Conservation (phyloP, 2,888 invertebrate genomes). For the Marronus borbonicus region DNA sequence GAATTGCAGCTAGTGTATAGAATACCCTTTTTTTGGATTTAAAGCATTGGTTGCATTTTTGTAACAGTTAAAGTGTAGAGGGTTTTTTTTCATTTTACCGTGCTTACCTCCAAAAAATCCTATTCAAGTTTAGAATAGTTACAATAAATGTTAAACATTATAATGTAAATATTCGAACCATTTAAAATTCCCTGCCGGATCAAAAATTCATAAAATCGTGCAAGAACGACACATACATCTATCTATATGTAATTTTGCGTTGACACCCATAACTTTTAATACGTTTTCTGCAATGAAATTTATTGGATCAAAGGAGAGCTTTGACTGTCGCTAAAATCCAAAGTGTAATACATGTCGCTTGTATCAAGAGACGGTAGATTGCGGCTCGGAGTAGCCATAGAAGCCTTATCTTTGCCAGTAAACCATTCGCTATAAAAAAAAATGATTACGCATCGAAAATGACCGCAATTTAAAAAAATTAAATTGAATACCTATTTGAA, state of each 20-base stretch:
- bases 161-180: not conserved
- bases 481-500: slow-evolving; percentile 58
- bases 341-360: slow-evolving; percentile 84
- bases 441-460: slow-evolving; percentile 26
- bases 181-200: not conserved
- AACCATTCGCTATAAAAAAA: slow-evolving; percentile 61
- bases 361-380: slow-evolving; percentile 76
- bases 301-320: slow-evolving; percentile 83
- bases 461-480: not conserved
- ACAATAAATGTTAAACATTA: too few species aligned
- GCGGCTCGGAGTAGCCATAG: slow-evolving; percentile 71
- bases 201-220: slow-evolving; percentile 17
- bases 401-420: slow-evolving; percentile 62
- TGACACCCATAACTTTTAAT: not conserved
- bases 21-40: slow-evolving; percentile 12
- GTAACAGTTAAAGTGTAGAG: not conserved
- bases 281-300: slow-evolving; percentile 9
- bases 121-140: too few species aligned
- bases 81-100: not conserved
- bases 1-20: slow-evolving; percentile 22
- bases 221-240: slow-evolving; percentile 23
- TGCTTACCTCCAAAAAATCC: too few species aligned
- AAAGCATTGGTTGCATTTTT: slow-evolving; percentile 13
- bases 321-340: slow-evolving; percentile 85
- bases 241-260: not conserved